Evolutionary conservation across 1,140 invertebrate genomes (phyloP).

Genomic region (Philaenus spumarius): DNA sequence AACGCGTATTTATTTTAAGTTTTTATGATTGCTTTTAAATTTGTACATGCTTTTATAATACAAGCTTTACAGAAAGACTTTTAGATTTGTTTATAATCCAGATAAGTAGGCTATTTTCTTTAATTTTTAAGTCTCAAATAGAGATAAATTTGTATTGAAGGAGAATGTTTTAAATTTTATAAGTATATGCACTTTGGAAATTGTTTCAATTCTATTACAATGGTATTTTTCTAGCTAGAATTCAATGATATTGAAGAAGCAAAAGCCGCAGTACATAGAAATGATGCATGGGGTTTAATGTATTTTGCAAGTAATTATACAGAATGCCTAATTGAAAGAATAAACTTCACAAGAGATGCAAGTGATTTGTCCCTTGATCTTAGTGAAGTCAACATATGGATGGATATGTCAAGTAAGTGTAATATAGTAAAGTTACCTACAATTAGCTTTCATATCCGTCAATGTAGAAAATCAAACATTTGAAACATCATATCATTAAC

Average conservation of each 20-base stretch:
- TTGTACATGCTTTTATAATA: too few species aligned
- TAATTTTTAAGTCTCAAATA: background rate
- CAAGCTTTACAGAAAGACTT: too few species aligned
- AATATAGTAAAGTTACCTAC: too few species aligned
- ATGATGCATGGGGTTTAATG: constrained; percentile 60
- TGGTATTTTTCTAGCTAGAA: constrained; percentile 40
- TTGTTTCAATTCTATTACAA: background rate
- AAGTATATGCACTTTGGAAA: too few species aligned
- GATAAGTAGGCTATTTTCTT: too few species aligned
- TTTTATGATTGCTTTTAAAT: too few species aligned
- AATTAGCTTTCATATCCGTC: too few species aligned
- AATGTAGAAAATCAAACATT: too few species aligned
- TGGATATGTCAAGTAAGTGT: constrained; percentile 69
- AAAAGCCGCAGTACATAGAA: constrained; percentile 49
- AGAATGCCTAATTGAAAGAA: constrained; percentile 46
- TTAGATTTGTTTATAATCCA: too few species aligned
- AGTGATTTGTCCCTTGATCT: constrained; percentile 45
- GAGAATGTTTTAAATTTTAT: too few species aligned
- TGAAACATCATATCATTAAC: too few species aligned
- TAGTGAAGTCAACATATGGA: constrained; percentile 54
- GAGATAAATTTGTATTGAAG: background rate
- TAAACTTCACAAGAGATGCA: constrained; percentile 45
- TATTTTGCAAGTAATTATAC: constrained; percentile 71
- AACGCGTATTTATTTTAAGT: too few species aligned
- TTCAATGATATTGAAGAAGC: constrained; percentile 51